Evolutionary conservation across 2,888 invertebrate species (phyloP), one percentile per base, ranked within the genome.

Genomic region (Drosophila buzzatii): DNA sequence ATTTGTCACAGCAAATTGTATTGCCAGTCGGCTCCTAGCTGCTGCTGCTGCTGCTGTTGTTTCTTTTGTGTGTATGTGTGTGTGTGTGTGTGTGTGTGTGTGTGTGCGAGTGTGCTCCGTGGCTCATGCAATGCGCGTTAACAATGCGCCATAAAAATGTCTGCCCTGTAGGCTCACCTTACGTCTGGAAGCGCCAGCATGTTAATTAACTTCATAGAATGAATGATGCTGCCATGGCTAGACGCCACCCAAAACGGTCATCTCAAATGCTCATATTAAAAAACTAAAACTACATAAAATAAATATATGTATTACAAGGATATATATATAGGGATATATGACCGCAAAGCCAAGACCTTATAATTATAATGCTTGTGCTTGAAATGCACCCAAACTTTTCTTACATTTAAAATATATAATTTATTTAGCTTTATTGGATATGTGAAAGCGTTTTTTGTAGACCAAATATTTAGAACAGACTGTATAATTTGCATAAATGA

Each of bases 1-100:
- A 82, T 82, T 82, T 82, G 84, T 82, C 86, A 82, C 86, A 56
- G 82, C 74, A 82, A 82, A 82, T 82, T 82, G 82, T 82, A 83
- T 77, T 86, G 81, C 81, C 80, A 58, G 62, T 31, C 53, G 56
- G 45, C 69, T 66, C 53, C 69, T 66, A 69, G 72, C 60, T 45
- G 61, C 45, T 57, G 14, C n/a, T 31, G n/a, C 47, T 27, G 72
- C 27, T 27, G 16, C 47, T 49, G n/a, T 31, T 49, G 18, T 45
- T 23, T 18, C 23, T 57, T 52, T 35, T 33, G 44, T 52, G 18
- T 31, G 9, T 23, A 23, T 23, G 23, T 23, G 23, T 52, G 18
- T 31, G 9, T 23, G 23, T 23, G 23, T 52, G 18, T 31, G 9
- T 45, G 18, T 23, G 14, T 65, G 10, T 57, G n/a, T 44, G 31